Percentiles rank a stretch among this genome's conserved stretches.
Conservation (phyloP, 1,140 invertebrate genomes). For the Heliconius hewitsoni region DNA sequence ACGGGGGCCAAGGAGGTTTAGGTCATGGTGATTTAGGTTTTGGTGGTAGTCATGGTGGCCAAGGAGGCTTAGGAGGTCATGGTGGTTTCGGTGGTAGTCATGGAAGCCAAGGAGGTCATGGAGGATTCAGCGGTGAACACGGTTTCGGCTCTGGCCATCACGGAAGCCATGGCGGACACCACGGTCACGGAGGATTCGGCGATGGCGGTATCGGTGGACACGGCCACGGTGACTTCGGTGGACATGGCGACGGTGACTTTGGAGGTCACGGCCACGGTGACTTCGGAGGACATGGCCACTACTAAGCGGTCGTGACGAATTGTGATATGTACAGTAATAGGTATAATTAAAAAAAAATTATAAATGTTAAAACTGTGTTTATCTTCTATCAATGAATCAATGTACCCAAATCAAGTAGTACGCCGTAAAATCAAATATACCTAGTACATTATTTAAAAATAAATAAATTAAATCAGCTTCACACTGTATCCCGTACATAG, state of each 20-base stretch:
- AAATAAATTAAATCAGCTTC: too few species aligned
- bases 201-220: slow-evolving; percentile 15
- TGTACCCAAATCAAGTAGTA: neutral
- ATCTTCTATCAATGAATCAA: neutral
- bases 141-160: slow-evolving; percentile 7
- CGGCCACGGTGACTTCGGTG: neutral
- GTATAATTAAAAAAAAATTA: neutral
- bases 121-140: neutral
- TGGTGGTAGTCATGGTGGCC: slow-evolving; percentile 6
- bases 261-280: neutral
- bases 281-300: slow-evolving; percentile 13
- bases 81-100: neutral
- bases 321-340: slow-evolving; percentile 23
- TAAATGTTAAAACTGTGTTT: neutral
- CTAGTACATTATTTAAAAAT: too few species aligned
- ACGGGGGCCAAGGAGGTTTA: neutral
- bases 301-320: neutral
- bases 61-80: slow-evolving; percentile 6
- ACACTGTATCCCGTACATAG: too few species aligned
- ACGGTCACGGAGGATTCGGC: slow-evolving; percentile 2
- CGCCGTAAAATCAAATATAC: too few species aligned
- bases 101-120: slow-evolving; percentile 7
- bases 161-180: slow-evolving; percentile 14
- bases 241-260: neutral
- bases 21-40: slow-evolving; percentile 17